Base-by-base conservation (phyloP, 2,888 invertebrate species). In the Osmoderma eremita region DNA sequence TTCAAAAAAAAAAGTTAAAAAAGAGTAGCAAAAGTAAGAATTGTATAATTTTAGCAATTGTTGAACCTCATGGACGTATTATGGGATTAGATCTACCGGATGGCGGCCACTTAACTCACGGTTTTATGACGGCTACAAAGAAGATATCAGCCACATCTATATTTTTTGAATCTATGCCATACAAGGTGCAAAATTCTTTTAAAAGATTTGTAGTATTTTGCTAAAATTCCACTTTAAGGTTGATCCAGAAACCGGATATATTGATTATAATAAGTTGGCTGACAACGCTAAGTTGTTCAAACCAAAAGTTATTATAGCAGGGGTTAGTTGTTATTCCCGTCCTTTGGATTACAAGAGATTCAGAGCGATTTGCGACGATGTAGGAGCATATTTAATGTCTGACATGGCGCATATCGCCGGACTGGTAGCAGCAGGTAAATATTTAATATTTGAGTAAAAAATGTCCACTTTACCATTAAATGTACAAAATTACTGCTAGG, bases 81-180 rank as follows among this genome's bases (percentile, higher is more conserved):
- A 98, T 98, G 98, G 94, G 96, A 0, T 83, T 98, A 62, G 97
- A 98, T 83, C 84, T 98, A 67, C 97, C 97, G 0, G 98, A 99
- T 80, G 98, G 98, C 73, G 98, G 98, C 0, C 98, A 99, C 84
- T 88, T 95, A 70, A 95, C 95, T 3, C 95, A 96, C 75, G 92
- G 92, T 22, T 98, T 97, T 83, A 94, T 94, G 84, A 97, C 97
- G 0, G 85, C 90, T 5, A 90, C 85, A 6, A 97, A 95, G 81
- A 94, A 93, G 83, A 94, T 98, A 68, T 98, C 98, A 0, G 97
- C 97, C 5, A 97, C 98, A 0, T 97, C 98, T 0, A 91, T 98
- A 69, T 99, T 95, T 86, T 98, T 98, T 81, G 97, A 98, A 84
- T 97, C 97, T 67, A 94, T 98, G 93, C 97, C 98, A 0, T 99